These are phyloP conservation scores for Rhinoraja longicauda DNA, from an alignment of 2,797 vertebrate species.

Conservation along the genomic window DNA sequence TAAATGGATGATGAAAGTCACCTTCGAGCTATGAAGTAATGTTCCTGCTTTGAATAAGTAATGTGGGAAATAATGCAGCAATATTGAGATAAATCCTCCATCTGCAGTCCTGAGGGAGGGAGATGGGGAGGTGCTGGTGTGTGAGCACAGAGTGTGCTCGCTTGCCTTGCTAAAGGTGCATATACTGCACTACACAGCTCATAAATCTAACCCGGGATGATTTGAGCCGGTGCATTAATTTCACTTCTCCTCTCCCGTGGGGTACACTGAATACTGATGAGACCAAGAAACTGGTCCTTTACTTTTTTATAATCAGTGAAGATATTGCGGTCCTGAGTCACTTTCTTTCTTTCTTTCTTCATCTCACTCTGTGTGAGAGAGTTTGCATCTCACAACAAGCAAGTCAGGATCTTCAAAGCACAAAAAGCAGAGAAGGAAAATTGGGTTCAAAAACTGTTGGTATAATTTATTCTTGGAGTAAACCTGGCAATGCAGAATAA, in stretches of 20 bases:
- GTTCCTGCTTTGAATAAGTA: not conserved
- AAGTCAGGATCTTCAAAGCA: no score
- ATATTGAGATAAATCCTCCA: not conserved
- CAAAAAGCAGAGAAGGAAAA: no score
- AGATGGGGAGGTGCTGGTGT: not conserved
- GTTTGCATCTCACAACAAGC: no score
- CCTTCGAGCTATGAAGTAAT: not conserved
- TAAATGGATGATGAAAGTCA: not conserved
- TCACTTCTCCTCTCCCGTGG: not conserved
- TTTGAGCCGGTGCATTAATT: not conserved
- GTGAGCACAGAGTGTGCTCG: not conserved
- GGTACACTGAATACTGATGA: conserved; percentile 13
- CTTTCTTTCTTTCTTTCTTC: not conserved
- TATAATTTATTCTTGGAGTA: no score
- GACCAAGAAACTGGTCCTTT: not conserved
- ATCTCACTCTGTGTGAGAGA: not conserved
- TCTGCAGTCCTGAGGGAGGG: not conserved
- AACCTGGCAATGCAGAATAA: no score
- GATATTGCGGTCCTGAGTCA: not conserved
- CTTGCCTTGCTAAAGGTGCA: not conserved
- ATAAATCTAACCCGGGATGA: not conserved
- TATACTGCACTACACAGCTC: not conserved
- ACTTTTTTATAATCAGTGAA: not conserved
- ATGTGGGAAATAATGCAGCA: not conserved
- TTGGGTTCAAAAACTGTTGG: no score